Percentiles rank a stretch among this genome's conserved stretches.
These are phyloP conservation scores for Mesoligia furuncula DNA, from an alignment of 2,888 invertebrate genomes.

Conservation along the genomic window DNA sequence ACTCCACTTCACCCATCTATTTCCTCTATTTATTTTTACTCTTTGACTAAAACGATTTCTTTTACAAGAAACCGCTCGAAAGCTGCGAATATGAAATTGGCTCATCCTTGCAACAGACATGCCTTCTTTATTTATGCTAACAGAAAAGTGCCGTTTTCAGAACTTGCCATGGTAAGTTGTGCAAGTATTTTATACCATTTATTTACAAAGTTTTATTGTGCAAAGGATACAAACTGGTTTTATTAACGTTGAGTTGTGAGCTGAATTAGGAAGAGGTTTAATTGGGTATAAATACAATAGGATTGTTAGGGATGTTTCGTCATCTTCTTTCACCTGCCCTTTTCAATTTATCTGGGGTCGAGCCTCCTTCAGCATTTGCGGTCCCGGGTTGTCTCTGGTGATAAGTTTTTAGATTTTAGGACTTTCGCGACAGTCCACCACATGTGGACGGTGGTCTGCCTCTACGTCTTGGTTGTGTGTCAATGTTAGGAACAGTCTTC, in stretches of 20 bases:
- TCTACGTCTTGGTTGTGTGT: too few relatives aligned
- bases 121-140: conserved; percentile 75
- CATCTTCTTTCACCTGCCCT: background rate
- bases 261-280: conserved; percentile 22
- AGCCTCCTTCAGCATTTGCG: background rate
- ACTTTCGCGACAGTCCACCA: background rate
- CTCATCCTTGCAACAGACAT: conserved; percentile 79
- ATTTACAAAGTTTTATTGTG: conserved; percentile 52
- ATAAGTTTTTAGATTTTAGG: background rate
- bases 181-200: conserved; percentile 61
- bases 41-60: conserved; percentile 79
- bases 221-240: conserved; percentile 31
- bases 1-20: conserved; percentile 10
- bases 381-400: background rate
- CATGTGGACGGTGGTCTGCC: too few relatives aligned
- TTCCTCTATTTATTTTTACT: conserved; percentile 67
- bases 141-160: conserved; percentile 71
- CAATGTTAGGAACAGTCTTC: too few relatives aligned
- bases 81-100: conserved; percentile 85
- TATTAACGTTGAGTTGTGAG: conserved; percentile 28
- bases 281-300: conserved; percentile 7
- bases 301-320: background rate
- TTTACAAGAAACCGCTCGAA: conserved; percentile 78
- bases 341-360: background rate
- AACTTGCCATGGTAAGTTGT: conserved; percentile 61